Evolutionary conservation across 2,888 invertebrate species (phyloP), one percentile per base, ranked within the genome.

Genomic region (Troides helena): DNA sequence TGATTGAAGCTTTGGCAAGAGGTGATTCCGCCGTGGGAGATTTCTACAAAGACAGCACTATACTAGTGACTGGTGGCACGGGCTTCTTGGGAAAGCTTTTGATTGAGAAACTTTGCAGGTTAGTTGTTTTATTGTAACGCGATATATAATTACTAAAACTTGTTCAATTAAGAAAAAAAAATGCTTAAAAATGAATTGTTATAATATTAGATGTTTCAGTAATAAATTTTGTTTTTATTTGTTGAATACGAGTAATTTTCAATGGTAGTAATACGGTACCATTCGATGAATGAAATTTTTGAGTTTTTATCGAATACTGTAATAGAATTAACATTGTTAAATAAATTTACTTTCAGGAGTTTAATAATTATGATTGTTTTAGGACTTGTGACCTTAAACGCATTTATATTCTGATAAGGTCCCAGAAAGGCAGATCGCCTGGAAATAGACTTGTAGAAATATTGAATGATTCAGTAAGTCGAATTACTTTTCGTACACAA

Each of bases 51-150:
- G 62, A 39, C 1, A 59, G 63, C 7, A 62, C 57, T 5, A 25
- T 71, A 30, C 57, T 69, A n/a, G 46, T 67, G 17, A 70, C 66
- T 50, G 69, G 69, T 17, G 69, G 62, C 1, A 58, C 63, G 6
- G 64, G 69, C 0, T 98, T 98, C 84, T 93, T 98, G 82, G 98
- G 98, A 56, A 98, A 98, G 89, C 97, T 98, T 0, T 88, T 98
- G 21, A 92, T 98, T 0, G 98, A 98, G 85, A 98, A 98, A 87
- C 88, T 98, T 23, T 90, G 73, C 61, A 75, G 75, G 75, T 74
- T 25, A 46, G 50, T 36, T 10, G 8, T 5, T 65, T 5, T 30
- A 30, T 21, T 21, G 21, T 21, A 21, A 21, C 21, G 21, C 21
- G 21, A 21, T 21, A 21, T 21, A 21, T 21, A 21, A 21, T 21